Evolutionary conservation across 35 echinoderm and acorn worm genomes (phyloP).

Genomic region (Chiridota heheva): DNA sequence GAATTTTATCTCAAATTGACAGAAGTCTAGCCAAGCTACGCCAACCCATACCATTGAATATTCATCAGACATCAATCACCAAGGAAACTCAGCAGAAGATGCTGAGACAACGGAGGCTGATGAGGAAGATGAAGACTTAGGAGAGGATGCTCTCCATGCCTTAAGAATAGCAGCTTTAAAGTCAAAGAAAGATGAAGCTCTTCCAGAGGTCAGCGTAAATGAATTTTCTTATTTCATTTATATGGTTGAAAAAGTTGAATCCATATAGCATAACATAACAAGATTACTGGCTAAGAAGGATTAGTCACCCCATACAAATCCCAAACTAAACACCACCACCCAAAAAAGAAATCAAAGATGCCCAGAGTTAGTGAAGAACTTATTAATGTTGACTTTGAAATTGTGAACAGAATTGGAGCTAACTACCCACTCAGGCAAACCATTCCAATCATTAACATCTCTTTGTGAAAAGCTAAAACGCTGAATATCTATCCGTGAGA

Average conservation of each 20-base stretch:
- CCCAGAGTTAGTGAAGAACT: neutral
- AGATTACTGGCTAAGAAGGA: too few relatives aligned
- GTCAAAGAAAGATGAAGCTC: constrained; percentile 51
- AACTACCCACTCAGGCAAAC: neutral
- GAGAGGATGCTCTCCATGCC: too few relatives aligned
- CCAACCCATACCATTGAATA: neutral
- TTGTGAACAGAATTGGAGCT: too few relatives aligned
- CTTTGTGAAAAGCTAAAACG: too few relatives aligned
- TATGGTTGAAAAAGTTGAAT: neutral
- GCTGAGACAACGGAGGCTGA: neutral
- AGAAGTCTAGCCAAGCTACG: neutral
- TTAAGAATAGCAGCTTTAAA: constrained; percentile 76
- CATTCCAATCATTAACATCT: too few relatives aligned
- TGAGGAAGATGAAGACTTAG: constrained; percentile 77
- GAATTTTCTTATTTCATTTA: neutral
- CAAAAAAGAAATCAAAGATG: neutral
- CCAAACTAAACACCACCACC: neutral
- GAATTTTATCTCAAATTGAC: neutral
- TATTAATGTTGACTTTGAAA: neutral
- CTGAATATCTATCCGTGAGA: too few relatives aligned
- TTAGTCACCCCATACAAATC: too few relatives aligned
- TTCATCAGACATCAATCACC: neutral
- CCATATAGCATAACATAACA: too few relatives aligned
- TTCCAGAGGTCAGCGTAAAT: neutral
- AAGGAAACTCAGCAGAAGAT: neutral